These are phyloP conservation scores for Nemurella pictetii DNA, from an alignment of 2,888 invertebrate species.

Conservation along the genomic window DNA sequence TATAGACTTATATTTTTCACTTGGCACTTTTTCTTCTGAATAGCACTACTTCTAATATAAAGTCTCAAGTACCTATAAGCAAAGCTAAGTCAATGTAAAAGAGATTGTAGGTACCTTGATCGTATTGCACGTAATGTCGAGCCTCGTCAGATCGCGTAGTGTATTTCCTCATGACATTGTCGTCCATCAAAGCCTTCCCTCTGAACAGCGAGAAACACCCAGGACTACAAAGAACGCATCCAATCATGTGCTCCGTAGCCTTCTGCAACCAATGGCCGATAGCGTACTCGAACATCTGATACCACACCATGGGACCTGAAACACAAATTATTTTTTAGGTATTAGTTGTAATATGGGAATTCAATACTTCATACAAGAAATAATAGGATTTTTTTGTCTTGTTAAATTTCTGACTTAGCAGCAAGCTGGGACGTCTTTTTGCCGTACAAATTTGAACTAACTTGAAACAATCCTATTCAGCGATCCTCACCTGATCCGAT, in stretches of 20 bases:
- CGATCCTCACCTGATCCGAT: slow-evolving; percentile 63
- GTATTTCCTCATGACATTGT: slow-evolving; percentile 87
- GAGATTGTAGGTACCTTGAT: too few species aligned
- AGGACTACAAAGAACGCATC: slow-evolving; percentile 87
- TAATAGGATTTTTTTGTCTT: neutral
- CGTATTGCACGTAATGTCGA: slow-evolving; percentile 86
- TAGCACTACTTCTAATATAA: too few species aligned
- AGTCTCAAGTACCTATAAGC: too few species aligned
- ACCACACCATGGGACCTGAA: slow-evolving; percentile 80
- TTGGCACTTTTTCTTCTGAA: too few species aligned
- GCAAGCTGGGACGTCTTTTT: too few species aligned
- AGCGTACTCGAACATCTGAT: slow-evolving; percentile 88
- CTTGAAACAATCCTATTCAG: neutral
- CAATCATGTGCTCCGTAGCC: slow-evolving; percentile 87
- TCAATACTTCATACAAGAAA: too few species aligned
- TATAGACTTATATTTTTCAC: too few species aligned
- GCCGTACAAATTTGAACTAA: neutral
- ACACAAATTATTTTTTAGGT: too few species aligned
- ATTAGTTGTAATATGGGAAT: too few species aligned
- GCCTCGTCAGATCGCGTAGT: slow-evolving; percentile 78
- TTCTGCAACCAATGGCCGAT: slow-evolving; percentile 93
- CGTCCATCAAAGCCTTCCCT: slow-evolving; percentile 86
- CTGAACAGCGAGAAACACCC: slow-evolving; percentile 91
- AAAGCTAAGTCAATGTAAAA: too few species aligned
- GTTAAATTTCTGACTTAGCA: neutral